phyloP scores from a whole-genome alignment of 2,113 vertebrate species.

The Catharus bicknelli region DNA sequence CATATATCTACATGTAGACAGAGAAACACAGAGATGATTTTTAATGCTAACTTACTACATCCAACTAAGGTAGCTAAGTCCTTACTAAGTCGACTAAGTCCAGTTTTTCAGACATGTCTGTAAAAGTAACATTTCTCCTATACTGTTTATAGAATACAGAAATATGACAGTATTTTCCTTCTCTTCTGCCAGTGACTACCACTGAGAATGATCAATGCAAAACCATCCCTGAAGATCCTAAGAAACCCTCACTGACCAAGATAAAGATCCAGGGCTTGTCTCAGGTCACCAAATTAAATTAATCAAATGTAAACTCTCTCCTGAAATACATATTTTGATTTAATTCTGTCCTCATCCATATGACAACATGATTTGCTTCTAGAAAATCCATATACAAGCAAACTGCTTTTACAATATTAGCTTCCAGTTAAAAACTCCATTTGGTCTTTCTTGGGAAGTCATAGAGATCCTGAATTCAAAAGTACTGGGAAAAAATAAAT shows the following conservation, averaged over 20 bases:
- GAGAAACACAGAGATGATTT: neutral
- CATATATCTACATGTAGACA: neutral
- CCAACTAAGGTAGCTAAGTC: neutral
- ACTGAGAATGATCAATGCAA: neutral
- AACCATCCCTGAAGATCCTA: neutral
- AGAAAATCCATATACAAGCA: neutral
- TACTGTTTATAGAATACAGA: neutral
- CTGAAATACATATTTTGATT: neutral
- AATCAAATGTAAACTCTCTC: neutral
- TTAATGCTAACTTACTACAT: neutral
- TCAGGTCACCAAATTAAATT: neutral
- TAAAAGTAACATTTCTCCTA: neutral
- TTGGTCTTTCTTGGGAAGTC: neutral
- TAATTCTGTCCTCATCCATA: neutral
- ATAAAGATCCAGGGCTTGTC: neutral
- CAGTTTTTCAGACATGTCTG: neutral
- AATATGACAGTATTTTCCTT: neutral
- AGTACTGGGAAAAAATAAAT: neutral
- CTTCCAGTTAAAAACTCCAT: neutral
- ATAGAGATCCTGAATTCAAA: neutral
- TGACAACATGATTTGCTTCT: neutral
- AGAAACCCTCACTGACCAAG: neutral
- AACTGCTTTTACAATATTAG: neutral
- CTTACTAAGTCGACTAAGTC: neutral
- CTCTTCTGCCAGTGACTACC: neutral